Evolutionary conservation across 2,113 vertebrate genomes (phyloP), one percentile per base, ranked within the genome.

Genomic region (Lagopus leucura): DNA sequence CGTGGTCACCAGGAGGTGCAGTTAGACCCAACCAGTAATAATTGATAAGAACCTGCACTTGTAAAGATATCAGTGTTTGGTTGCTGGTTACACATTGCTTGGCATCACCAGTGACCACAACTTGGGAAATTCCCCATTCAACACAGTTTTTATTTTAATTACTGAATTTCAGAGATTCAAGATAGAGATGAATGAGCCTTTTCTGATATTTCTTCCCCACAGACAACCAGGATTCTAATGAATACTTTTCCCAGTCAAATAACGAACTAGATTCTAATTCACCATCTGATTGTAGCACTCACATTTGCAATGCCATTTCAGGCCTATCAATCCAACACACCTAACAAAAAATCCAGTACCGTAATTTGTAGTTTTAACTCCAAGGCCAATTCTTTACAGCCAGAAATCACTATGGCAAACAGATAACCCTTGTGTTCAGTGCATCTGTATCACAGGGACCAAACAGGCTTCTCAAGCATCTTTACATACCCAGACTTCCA

Each of bases 111-210:
- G 38, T 14, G 54, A 72, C 52, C 73, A 45, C 2, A 1, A 20
- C 64, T 55, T 30, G 32, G 65, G 69, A 88, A 92, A 90, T 0
- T 4, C 22, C 38, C 6, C 58, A 30, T 89, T 54, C 84, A 57
- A 67, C 38, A 50, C 2, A 25, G 13, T 1, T 7, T 13, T 40
- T 4, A 8, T 34, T 64, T 30, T 80, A 47, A 12, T 1, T 0
- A 21, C 48, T 32, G 63, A 27, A 57, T 38, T 70, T 19, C 42
- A 83, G 64, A 45, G 61, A 25, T 55, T 42, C 40, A 28, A 20
- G 25, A 34, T 3, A 55, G 24, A 34, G 64, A 15, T 18, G 10
- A 38, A 71, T n/a, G n/a, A 34, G 13, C 32, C 18, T 38, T 38
- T 34, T 38, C 45, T 20, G 14, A 13, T 43, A 30, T 18, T 60